Evolutionary conservation across 2,113 vertebrate genomes (phyloP), one percentile per base, ranked within the genome.

Genomic region (Rhegmatorhina hoffmannsi): DNA sequence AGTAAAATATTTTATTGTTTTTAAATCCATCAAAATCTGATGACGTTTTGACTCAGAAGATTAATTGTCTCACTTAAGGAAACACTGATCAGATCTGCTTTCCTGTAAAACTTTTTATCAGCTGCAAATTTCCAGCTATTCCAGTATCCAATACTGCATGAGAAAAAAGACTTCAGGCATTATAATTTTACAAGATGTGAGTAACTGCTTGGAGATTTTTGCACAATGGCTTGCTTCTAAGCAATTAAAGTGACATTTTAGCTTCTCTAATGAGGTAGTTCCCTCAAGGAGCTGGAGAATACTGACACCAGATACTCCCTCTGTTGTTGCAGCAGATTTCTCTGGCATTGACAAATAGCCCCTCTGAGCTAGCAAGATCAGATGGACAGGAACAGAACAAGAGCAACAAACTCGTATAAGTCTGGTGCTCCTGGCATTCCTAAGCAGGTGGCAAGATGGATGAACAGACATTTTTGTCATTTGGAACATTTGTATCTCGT

Each of bases 251-350:
- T 0, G 0, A 68, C 0, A 17, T 34, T 96, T 93, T 79, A 92
- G 66, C 84, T 86, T 72, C 60, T 46, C 52, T 92, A 89, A 96
- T 76, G 90, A 95, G 80, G 86, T 64, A 92, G 83, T 92, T 95
- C 23, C 73, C 84, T 87, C 73, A 33, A 89, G 85, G 84, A 96
- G 73, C 79, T 43, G 79, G 47, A 84, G 69, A 78, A 87, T 49
- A 84, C 85, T 92, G 94, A 95, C 90, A 95, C 83, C 73, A 95
- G 93, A 97, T 93, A 94, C 49, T 89, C 86, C 83, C 86, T 89
- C 52, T 63, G 90, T 92, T 81, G 79, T 70, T 92, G 90, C 69
- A 92, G 86, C 76, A 89, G 76, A 75, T 86, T 93, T 69, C 80
- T 80, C 60, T 89, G 93, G 73, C 88, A 46, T 36, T 97, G 93